Evolutionary conservation across 1,140 invertebrate species (phyloP), one percentile per base, ranked within the genome.

Genomic region (Ptiloglossa arizonensis): DNA sequence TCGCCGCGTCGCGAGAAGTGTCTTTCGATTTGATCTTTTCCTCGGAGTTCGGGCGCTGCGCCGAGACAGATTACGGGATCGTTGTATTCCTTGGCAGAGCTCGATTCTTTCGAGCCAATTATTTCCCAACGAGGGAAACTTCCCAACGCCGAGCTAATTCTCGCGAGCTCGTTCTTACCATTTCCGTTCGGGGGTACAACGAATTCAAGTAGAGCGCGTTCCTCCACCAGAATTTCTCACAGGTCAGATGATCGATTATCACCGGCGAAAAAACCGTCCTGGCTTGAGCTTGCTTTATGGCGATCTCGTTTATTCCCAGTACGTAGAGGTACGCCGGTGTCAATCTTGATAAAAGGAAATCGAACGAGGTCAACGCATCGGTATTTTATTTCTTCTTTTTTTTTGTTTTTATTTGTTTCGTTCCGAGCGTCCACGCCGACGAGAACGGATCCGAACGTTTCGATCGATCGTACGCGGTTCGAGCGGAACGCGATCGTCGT

Each of bases 251-350:
- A 88, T 97, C 96, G 80, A 95, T 93, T 64, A 96, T 95, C 0
- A 94, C 94, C 0, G 96, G 96, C 64, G 96, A 95, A 86, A 97
- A 97, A 0, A 97, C 96, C 0, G 96, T 96, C 70, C 93, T 93
- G 73, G 91, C 84, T 48, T 89, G 85, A 8, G 91, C 93, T 87
- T 94, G 95, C 76, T 95, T 93, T 57, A 96, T 93, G 2, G 94
- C 93, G 57, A 97, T 91, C 85, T 96, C 95, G 75, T 96, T 96
- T 5, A 96, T 88, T 9, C 95, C 94, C 41, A 97, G 94, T 1
- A 97, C 96, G 86, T 96, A 96, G 22, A 97, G 93, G 90, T 97
- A 97, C 4, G 96, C 96, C 19, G 96, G 96, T 1, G 96, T 97
- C 70, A 97, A 91, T 81, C 96, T 95, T 62, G 24, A 32, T 48